A percentile compares a stretch with the other conserved stretches of the same genome.
These are phyloP conservation scores for Drosophila mettleri DNA, from an alignment of 2,888 invertebrate species.

Conservation along the genomic window DNA sequence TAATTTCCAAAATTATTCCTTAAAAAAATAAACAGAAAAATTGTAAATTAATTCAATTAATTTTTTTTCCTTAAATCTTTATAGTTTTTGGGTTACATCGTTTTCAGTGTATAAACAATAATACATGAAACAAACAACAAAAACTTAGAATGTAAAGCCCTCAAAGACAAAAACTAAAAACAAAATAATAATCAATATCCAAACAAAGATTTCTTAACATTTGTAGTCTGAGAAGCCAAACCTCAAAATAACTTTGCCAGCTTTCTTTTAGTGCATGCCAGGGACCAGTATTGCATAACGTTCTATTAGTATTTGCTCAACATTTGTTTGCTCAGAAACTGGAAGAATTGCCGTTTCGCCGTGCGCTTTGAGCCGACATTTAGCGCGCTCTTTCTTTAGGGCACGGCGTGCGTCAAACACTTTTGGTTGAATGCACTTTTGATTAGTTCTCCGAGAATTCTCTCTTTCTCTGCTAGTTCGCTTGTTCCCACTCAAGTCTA, in stretches of 20 bases:
- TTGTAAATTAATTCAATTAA: no score
- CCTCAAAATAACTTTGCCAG: not conserved
- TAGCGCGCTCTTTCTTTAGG: slow-evolving; percentile 15
- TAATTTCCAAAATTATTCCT: no score
- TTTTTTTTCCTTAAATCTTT: no score
- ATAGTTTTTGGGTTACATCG: no score
- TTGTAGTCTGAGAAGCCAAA: not conserved
- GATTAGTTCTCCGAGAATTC: slow-evolving; percentile 42
- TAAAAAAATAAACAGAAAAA: no score
- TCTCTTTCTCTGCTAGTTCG: slow-evolving; percentile 3
- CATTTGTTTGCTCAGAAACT: slow-evolving; percentile 1
- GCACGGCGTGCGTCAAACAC: slow-evolving; percentile 33
- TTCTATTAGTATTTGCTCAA: slow-evolving; percentile 6
- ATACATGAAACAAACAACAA: no score
- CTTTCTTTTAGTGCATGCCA: not conserved
- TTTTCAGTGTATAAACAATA: no score
- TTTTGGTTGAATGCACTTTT: slow-evolving; percentile 80
- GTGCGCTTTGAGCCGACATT: slow-evolving; percentile 23
- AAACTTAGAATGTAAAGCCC: no score
- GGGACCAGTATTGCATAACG: slow-evolving; percentile 9
- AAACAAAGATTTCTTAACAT: no score
- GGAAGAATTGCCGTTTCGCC: slow-evolving; percentile 11
- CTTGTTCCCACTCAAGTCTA: not conserved
- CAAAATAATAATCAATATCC: no score
- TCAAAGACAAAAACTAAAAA: no score